A percentile compares a stretch with the other conserved stretches of the same genome.
phyloP scores from a whole-genome alignment of 2,888 invertebrate genomes.

The Meteorus colon region DNA sequence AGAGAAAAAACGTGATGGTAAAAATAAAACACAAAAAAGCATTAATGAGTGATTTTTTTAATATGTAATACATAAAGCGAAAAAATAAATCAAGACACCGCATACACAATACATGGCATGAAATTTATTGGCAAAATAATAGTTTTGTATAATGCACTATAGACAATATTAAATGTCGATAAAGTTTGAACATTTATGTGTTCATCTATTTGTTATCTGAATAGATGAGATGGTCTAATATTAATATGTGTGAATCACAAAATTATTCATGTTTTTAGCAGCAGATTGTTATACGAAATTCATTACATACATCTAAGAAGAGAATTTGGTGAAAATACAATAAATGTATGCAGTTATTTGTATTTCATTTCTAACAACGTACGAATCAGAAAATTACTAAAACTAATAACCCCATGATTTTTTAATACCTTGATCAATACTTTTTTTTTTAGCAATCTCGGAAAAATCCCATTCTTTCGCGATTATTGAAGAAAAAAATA shows the following conservation, averaged over 20 bases:
- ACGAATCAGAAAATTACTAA: neutral
- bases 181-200: neutral
- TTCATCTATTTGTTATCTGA: neutral
- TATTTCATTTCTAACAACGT: neutral
- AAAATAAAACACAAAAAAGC: neutral
- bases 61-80: conserved; percentile 58
- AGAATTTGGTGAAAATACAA: neutral
- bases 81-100: conserved; percentile 70
- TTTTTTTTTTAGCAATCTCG: neutral
- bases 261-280: neutral
- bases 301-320: neutral
- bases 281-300: neutral
- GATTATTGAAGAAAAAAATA: neutral
- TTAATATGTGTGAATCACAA: neutral
- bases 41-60: conserved; percentile 11
- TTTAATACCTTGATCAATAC: neutral
- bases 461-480: neutral
- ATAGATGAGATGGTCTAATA: neutral
- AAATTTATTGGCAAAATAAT: conserved; percentile 72
- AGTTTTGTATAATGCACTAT: conserved; percentile 67
- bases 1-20: neutral
- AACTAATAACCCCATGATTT: neutral
- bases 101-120: conserved; percentile 67
- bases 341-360: neutral
- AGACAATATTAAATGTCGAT: conserved; percentile 47